Evolutionary conservation across 2,888 invertebrate species (phyloP).

Genomic region (Polylopha cassiicola): DNA sequence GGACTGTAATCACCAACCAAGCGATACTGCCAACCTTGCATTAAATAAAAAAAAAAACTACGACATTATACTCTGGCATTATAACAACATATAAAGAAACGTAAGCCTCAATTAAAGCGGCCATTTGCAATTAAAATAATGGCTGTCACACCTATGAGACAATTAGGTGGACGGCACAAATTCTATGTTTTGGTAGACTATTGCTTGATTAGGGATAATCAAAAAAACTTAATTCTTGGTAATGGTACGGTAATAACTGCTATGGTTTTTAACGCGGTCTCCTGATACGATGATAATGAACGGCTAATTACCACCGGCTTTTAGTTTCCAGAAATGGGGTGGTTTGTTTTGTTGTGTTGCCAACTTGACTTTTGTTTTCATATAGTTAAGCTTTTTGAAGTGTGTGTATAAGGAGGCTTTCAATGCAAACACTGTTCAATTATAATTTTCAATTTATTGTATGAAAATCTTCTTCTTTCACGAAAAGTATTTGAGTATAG

Average conservation of each 20-base stretch:
- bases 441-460: too few relatives aligned
- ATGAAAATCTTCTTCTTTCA: too few relatives aligned
- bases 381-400: conserved; percentile 25
- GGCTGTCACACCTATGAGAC: conserved; percentile 74
- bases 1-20: conserved; percentile 10
- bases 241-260: conserved; percentile 43
- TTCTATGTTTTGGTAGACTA: conserved; percentile 56
- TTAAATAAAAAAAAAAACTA: conserved; percentile 13
- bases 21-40: conserved; percentile 13
- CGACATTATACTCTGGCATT: conserved; percentile 27
- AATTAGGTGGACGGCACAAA: conserved; percentile 67
- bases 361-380: too few relatives aligned
- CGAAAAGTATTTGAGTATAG: too few relatives aligned
- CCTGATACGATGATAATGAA: conserved; percentile 37
- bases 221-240: conserved; percentile 50
- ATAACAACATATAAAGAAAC: conserved; percentile 58
- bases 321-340: conserved; percentile 12
- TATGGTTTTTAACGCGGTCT: conserved; percentile 33
- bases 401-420: conserved; percentile 29
- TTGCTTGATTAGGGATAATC: conserved; percentile 52
- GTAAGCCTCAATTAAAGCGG: conserved; percentile 59
- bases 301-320: conserved; percentile 29
- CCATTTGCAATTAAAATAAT: conserved; percentile 74
- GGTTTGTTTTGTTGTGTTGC: too few relatives aligned
- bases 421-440: too few relatives aligned